A percentile compares a stretch with the other conserved stretches of the same genome.
Evolutionary conservation across 2,888 invertebrate species (phyloP).

Genomic region (Amphipyra berbera): DNA sequence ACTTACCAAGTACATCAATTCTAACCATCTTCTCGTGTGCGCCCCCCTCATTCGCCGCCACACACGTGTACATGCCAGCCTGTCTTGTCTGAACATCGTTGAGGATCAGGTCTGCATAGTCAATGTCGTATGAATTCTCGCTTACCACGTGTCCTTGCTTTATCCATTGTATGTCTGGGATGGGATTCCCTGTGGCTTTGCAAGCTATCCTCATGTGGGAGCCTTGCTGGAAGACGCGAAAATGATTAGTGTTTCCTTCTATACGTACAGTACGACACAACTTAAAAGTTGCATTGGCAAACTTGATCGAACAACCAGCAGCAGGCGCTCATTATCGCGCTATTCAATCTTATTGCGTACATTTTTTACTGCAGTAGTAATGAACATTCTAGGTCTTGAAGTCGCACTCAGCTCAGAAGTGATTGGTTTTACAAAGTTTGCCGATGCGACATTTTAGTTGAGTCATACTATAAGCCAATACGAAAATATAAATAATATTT

Average conservation of each 20-base stretch:
- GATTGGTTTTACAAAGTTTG: too few relatives aligned
- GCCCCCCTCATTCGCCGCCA: constrained; percentile 89
- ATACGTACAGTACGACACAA: too few relatives aligned
- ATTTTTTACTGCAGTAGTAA: too few relatives aligned
- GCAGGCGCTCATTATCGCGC: too few relatives aligned
- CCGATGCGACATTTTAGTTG: too few relatives aligned
- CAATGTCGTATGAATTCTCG: constrained; percentile 65
- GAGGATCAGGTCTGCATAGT: constrained; percentile 76
- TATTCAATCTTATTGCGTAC: too few relatives aligned
- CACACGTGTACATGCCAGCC: constrained; percentile 89
- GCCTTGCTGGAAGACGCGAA: constrained; percentile 68
- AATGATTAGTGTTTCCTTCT: background rate
- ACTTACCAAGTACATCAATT: constrained; percentile 81
- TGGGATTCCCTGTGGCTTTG: constrained; percentile 89
- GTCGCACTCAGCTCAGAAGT: too few relatives aligned
- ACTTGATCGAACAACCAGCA: too few relatives aligned
- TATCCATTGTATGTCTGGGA: constrained; percentile 90
- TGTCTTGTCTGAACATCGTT: constrained; percentile 65
- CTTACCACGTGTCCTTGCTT: constrained; percentile 76
- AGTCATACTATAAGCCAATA: too few relatives aligned
- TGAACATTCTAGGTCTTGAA: too few relatives aligned
- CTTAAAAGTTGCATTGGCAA: too few relatives aligned
- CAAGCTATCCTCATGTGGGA: constrained; percentile 81
- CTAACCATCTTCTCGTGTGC: constrained; percentile 73
- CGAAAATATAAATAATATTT: too few relatives aligned